A percentile compares a stretch with the other conserved stretches of the same genome.
These are phyloP conservation scores for Lordiphosa mommai DNA, from an alignment of 1,140 invertebrate genomes.

Conservation along the genomic window DNA sequence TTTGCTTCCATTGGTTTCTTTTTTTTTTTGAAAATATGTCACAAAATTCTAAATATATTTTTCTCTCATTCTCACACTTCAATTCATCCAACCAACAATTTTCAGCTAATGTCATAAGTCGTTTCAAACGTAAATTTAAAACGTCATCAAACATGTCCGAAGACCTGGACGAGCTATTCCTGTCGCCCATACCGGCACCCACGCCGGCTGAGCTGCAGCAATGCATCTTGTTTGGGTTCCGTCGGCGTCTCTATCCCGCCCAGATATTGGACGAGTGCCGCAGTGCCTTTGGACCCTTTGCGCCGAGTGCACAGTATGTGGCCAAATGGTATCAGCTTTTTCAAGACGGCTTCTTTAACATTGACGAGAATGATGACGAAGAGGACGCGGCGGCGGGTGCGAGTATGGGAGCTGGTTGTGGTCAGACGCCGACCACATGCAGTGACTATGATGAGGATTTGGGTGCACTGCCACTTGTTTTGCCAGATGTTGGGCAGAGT, in stretches of 20 bases:
- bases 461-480: constrained; percentile 28
- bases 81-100: constrained; percentile 21
- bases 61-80: constrained; percentile 19
- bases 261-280: constrained; percentile 64
- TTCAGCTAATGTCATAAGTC: constrained; percentile 70
- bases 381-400: constrained; percentile 5
- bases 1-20: constrained; percentile 1
- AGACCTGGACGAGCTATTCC: constrained; percentile 65
- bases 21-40: background rate
- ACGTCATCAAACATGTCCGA: constrained; percentile 55
- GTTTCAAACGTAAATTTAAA: constrained; percentile 47
- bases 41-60: constrained; percentile 17
- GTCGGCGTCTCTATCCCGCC: constrained; percentile 54
- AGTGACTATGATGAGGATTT: constrained; percentile 51
- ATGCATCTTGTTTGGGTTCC: constrained; percentile 67
- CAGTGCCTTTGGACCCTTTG: constrained; percentile 58
- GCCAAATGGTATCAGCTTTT: constrained; percentile 61
- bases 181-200: constrained; percentile 64
- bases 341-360: constrained; percentile 53
- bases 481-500: constrained; percentile 11
- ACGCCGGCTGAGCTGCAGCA: constrained; percentile 59
- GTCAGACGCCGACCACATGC: constrained; percentile 60
- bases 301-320: constrained; percentile 61
- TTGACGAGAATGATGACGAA: constrained; percentile 49
- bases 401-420: constrained; percentile 16